Conservation (phyloP, 2,797 vertebrate genomes). For the Diglossa cyanea region DNA sequence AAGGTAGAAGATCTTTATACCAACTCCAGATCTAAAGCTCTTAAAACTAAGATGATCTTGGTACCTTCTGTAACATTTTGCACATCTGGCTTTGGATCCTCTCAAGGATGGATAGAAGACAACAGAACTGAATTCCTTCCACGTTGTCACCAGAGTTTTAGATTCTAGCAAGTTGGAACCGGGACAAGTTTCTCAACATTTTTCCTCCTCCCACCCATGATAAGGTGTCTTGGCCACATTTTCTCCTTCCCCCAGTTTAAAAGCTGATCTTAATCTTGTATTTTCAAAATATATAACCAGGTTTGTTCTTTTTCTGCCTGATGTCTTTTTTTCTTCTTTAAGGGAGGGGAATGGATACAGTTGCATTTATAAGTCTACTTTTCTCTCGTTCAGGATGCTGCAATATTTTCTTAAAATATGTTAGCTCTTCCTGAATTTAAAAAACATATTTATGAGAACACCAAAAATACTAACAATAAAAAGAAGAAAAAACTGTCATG, state of each 20-base stretch:
- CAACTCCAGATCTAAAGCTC: background rate
- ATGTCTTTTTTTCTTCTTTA: background rate
- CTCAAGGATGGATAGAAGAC: background rate
- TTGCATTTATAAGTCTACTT: background rate
- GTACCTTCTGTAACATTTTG: background rate
- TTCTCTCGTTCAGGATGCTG: background rate
- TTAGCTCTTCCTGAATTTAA: background rate
- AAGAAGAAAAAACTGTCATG: background rate
- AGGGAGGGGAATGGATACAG: background rate
- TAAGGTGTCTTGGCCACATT: background rate
- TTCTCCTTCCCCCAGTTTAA: background rate
- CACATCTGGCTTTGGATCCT: background rate
- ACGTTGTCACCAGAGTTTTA: background rate
- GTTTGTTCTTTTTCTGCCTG: background rate
- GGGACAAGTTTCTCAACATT: background rate
- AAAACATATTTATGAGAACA: background rate
- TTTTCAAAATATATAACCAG: background rate
- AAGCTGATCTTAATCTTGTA: background rate
- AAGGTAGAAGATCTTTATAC: background rate
- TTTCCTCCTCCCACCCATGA: background rate
- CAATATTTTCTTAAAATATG: background rate
- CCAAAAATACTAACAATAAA: background rate
- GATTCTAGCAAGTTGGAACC: background rate
- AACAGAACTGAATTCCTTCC: background rate
- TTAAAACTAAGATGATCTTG: background rate